Evolutionary conservation across 64 coral and sea anemone species (phyloP).

Genomic region (Dendronephthya gigantea): DNA sequence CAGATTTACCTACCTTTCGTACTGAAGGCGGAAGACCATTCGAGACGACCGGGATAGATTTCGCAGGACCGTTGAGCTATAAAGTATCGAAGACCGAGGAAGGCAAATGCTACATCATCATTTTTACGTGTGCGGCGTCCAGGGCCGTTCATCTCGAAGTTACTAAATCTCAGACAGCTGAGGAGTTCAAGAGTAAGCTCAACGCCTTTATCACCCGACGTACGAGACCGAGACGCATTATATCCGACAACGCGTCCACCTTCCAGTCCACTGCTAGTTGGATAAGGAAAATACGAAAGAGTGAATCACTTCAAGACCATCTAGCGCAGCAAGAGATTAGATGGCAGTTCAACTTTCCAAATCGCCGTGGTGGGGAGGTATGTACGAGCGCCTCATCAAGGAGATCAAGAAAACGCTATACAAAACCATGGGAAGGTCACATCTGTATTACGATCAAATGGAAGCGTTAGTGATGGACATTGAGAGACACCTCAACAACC

Average conservation of each 20-base stretch:
- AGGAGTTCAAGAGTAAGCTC: constrained; percentile 51
- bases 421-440: no score
- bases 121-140: no score
- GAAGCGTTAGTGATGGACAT: constrained; percentile 52
- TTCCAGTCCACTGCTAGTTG: constrained; percentile 42
- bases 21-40: constrained; percentile 51
- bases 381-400: background rate
- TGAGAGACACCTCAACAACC: constrained; percentile 57
- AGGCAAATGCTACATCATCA: no score
- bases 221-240: constrained; percentile 43
- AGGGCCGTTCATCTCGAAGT: no score
- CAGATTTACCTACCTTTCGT: constrained; percentile 40
- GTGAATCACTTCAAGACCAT: constrained; percentile 41
- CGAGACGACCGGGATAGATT: no score
- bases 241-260: constrained; percentile 48
- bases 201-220: constrained; percentile 43
- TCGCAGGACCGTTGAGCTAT: no score
- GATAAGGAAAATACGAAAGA: constrained; percentile 46
- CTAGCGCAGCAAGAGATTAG: no score
- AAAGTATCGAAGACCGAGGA: no score
- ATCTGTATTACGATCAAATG: no score
- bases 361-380: background rate
- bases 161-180: no score
- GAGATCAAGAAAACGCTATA: no score
- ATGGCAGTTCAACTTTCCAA: background rate